Conservation (phyloP, 1,140 invertebrate species). For the Zelostemma sp. region DNA sequence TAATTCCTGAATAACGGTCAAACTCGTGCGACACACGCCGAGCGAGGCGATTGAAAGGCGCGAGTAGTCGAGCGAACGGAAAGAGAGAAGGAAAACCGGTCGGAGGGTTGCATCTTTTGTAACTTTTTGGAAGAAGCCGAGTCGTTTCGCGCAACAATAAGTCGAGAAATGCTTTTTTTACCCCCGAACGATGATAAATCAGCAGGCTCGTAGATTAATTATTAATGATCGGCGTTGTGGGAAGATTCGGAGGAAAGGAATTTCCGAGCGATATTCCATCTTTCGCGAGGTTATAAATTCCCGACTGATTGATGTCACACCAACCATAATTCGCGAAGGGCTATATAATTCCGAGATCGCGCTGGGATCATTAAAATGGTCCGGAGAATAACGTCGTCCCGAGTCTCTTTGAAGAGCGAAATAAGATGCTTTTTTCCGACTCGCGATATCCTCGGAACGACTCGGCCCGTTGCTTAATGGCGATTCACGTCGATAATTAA, state of each 20-base stretch:
- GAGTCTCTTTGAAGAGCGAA: slow-evolving; percentile 46
- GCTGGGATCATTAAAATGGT: slow-evolving; percentile 50
- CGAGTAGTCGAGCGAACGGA: slow-evolving; percentile 6
- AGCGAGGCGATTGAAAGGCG: slow-evolving; percentile 53
- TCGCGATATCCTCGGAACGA: slow-evolving; percentile 22
- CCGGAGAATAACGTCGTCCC: slow-evolving; percentile 41
- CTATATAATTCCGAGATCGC: slow-evolving; percentile 46
- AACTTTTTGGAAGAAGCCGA: too few relatives aligned
- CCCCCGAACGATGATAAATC: too few relatives aligned
- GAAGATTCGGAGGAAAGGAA: too few relatives aligned
- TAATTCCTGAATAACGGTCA: slow-evolving; percentile 67
- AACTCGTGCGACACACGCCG: slow-evolving; percentile 52
- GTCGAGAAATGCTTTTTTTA: too few relatives aligned
- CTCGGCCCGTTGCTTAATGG: slow-evolving; percentile 38
- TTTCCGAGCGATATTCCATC: too few relatives aligned
- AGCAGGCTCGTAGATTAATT: too few relatives aligned
- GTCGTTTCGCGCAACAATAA: too few relatives aligned
- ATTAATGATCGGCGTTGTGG: too few relatives aligned
- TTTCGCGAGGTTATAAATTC: slow-evolving; percentile 38
- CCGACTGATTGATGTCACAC: slow-evolving; percentile 45
- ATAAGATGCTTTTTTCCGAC: slow-evolving; percentile 38
- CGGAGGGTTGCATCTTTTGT: too few relatives aligned
- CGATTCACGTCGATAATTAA: slow-evolving; percentile 60
- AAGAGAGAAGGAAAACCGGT: slow-evolving; percentile 48
- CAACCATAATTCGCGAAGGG: slow-evolving; percentile 41